Conservation (phyloP, 2,113 vertebrate species). For the Chaenocephalus aceratus region DNA sequence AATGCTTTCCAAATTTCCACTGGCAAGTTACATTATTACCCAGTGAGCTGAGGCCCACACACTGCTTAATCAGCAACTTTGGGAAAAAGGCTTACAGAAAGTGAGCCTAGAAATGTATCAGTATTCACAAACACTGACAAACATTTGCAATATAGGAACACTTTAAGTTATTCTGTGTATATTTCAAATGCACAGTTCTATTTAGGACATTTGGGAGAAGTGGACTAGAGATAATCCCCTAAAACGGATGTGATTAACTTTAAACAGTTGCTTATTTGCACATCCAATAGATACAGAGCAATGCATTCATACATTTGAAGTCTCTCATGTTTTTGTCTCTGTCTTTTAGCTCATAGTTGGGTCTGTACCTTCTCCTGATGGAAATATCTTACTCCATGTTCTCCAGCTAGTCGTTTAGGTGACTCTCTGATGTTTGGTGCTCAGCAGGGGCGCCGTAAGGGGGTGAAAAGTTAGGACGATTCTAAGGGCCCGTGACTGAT, state of each 20-base stretch:
- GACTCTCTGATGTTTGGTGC: neutral
- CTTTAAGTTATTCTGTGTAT: neutral
- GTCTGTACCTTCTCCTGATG: neutral
- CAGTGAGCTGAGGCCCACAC: neutral
- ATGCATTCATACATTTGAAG: neutral
- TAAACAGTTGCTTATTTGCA: no score
- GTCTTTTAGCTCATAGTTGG: neutral
- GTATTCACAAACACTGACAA: neutral
- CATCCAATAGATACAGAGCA: neutral
- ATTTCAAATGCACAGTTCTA: neutral
- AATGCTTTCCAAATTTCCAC: constrained; percentile 44
- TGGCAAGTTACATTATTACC: constrained; percentile 25
- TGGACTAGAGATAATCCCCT: neutral
- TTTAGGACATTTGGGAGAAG: neutral
- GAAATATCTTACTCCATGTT: neutral
- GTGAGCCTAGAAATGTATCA: constrained; percentile 1
- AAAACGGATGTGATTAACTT: neutral
- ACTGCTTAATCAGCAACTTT: constrained; percentile 31
- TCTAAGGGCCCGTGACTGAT: no score
- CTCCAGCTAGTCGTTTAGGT: neutral
- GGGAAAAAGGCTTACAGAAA: constrained; percentile 1
- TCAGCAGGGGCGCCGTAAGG: no score
- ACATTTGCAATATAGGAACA: neutral
- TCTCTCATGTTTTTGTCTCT: neutral
- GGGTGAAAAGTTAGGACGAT: no score